phyloP scores from a whole-genome alignment of 2,797 vertebrate species.

The Mycteria americana region DNA sequence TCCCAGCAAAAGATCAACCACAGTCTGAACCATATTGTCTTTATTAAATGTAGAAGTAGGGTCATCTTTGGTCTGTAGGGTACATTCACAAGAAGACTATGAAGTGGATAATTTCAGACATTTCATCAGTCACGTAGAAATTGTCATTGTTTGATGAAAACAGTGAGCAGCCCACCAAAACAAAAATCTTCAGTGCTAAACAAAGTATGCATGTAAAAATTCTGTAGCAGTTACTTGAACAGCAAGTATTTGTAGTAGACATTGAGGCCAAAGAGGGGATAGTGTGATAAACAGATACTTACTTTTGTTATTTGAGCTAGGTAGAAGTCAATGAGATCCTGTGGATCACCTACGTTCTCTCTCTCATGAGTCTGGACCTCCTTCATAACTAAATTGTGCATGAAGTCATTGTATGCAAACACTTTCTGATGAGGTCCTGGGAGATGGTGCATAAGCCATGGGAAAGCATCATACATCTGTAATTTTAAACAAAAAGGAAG shows the following conservation, averaged over 20 bases:
- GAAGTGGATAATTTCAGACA: background rate
- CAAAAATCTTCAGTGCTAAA: background rate
- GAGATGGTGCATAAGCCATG: conserved; percentile 28
- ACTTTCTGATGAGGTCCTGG: conserved; percentile 56
- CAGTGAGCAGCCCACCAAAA: background rate
- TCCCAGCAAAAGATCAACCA: conserved; percentile 64
- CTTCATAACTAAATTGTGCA: conserved; percentile 38
- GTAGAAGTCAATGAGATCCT: conserved; percentile 63
- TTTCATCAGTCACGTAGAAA: background rate
- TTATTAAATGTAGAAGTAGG: conserved; percentile 52
- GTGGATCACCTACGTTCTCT: background rate
- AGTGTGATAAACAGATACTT: background rate
- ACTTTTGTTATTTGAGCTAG: conserved; percentile 60
- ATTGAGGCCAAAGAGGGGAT: background rate
- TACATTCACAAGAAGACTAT: background rate
- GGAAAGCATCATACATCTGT: conserved; percentile 64
- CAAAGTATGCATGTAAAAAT: background rate
- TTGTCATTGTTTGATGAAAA: background rate
- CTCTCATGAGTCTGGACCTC: conserved; percentile 42
- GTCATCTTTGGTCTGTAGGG: conserved; percentile 37
- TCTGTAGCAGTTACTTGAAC: background rate
- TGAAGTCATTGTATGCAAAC: conserved; percentile 34
- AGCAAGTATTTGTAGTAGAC: background rate
- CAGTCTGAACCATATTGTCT: conserved; percentile 59
- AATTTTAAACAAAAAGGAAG: background rate